Percentiles rank a stretch among this genome's conserved stretches.
Conservation (phyloP, 2,888 invertebrate species). For the Caradrina clavipalpis region DNA sequence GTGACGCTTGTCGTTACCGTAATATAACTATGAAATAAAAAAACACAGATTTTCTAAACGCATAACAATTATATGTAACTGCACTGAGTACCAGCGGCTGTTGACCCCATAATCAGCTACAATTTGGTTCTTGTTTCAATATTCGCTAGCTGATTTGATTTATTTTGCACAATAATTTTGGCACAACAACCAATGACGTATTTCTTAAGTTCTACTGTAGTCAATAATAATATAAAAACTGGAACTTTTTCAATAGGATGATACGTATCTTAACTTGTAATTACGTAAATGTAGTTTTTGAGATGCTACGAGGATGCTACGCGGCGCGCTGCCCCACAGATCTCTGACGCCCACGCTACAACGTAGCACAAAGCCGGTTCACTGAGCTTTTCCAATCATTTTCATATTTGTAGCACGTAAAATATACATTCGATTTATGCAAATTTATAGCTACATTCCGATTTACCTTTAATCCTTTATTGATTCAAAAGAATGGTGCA, state of each 20-base stretch:
- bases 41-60: too few species aligned
- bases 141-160: too few species aligned
- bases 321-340: conserved; percentile 27
- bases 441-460: conserved; percentile 38
- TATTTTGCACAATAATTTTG: too few species aligned
- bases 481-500: conserved; percentile 69
- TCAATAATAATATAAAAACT: too few species aligned
- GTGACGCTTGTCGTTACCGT: too few species aligned
- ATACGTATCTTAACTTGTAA: neutral
- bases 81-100: too few species aligned
- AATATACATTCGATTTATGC: conserved; percentile 30
- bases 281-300: conserved; percentile 1
- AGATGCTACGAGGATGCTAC: conserved; percentile 59
- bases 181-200: too few species aligned
- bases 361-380: conserved; percentile 40
- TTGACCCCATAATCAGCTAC: too few species aligned
- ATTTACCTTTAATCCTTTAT: conserved; percentile 58
- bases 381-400: conserved; percentile 28
- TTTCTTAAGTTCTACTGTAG: neutral
- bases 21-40: too few species aligned
- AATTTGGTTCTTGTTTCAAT: too few species aligned
- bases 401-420: conserved; percentile 12
- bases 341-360: conserved; percentile 13
- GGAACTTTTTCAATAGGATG: too few species aligned
- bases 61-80: too few species aligned